A percentile compares a stretch with the other conserved stretches of the same genome.
These are phyloP conservation scores for Tadarida brasiliensis DNA, from an alignment of 2,797 vertebrate genomes.

Conservation along the genomic window DNA sequence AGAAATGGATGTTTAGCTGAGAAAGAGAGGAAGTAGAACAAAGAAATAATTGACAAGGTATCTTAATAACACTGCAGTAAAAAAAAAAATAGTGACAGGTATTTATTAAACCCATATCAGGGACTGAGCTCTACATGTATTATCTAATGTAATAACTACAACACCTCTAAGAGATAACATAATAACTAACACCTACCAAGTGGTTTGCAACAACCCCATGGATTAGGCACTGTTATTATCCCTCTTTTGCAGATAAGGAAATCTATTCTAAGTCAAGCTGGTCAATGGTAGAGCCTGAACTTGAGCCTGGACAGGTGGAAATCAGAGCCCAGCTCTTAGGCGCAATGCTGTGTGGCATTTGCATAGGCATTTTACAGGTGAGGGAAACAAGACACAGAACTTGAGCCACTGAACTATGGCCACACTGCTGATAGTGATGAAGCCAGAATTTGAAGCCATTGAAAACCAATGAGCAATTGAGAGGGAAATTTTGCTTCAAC, in stretches of 20 bases:
- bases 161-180: not conserved
- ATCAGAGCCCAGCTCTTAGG: not conserved
- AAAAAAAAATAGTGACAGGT: not conserved
- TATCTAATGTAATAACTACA: not conserved
- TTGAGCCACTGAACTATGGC: not conserved
- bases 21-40: not conserved
- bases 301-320: not conserved
- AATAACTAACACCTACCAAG: not conserved
- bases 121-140: not conserved
- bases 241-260: not conserved
- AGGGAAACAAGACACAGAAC: not conserved
- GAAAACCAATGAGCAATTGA: not conserved
- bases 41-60: not conserved
- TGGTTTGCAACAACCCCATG: not conserved
- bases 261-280: not conserved
- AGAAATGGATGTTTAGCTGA: not conserved
- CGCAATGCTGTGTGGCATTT: not conserved
- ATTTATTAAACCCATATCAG: not conserved
- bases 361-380: not conserved
- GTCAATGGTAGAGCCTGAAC: not conserved
- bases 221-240: not conserved
- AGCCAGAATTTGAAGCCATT: not conserved
- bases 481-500: not conserved
- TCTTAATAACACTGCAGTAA: not conserved
- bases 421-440: not conserved